A percentile compares a stretch with the other conserved stretches of the same genome.
These are phyloP conservation scores for Adelognathus sp. DNA, from an alignment of 2,888 invertebrate species.

Conservation along the genomic window DNA sequence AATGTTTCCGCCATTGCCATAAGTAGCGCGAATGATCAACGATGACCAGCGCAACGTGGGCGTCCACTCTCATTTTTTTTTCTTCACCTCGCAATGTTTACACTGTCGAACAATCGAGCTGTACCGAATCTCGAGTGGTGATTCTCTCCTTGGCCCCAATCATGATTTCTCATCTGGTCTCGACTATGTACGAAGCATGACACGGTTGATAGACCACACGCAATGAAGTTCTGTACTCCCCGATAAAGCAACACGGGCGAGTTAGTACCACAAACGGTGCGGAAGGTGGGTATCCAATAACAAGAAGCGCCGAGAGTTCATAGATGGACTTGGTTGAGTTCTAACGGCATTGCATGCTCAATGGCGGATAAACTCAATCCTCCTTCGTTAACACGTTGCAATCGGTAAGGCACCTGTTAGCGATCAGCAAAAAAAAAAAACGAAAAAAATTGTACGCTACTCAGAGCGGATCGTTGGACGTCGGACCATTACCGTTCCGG, in stretches of 20 bases:
- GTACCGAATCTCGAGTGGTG: conserved; percentile 6
- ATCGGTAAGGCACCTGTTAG: not conserved
- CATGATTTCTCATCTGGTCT: not conserved
- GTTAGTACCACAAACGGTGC: conserved; percentile 20
- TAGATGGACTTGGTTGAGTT: conserved; percentile 12
- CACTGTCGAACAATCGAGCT: not conserved
- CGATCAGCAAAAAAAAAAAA: too few species aligned
- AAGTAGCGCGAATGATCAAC: not conserved
- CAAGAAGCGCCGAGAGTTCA: not conserved
- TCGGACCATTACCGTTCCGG: not conserved
- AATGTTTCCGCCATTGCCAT: not conserved
- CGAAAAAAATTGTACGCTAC: conserved; percentile 10
- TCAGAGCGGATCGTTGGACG: not conserved
- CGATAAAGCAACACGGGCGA: not conserved
- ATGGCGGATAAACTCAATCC: not conserved
- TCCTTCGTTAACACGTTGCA: conserved; percentile 13
- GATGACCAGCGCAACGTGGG: not conserved
- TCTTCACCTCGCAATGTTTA: too few species aligned
- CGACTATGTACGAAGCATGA: conserved; percentile 21
- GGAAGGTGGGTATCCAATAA: conserved; percentile 10
- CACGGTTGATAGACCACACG: conserved; percentile 19
- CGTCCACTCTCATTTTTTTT: conserved; percentile 16
- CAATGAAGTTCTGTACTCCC: not conserved
- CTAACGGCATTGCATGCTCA: conserved; percentile 15
- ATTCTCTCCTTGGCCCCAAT: not conserved